Evolutionary conservation across 2,888 invertebrate species (phyloP).

Genomic region (Chloroclystis v-ata): DNA sequence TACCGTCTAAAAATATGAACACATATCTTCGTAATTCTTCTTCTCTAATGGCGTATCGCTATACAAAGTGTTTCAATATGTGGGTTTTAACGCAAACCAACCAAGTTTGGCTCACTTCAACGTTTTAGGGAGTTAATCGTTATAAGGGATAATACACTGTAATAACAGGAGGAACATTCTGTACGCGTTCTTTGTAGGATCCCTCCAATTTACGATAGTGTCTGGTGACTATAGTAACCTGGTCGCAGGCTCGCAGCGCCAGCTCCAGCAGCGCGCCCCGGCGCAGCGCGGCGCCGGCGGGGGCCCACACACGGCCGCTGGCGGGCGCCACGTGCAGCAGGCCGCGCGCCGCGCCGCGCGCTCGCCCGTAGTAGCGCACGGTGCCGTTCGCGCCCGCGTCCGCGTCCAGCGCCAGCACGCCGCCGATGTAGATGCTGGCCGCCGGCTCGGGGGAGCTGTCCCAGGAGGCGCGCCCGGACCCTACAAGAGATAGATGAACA

Average conservation of each 20-base stretch:
- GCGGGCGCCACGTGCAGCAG: conserved; percentile 89
- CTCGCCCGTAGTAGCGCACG: conserved; percentile 83
- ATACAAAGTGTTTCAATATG: no score
- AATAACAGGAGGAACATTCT: no score
- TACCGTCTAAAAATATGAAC: no score
- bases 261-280: conserved; percentile 71
- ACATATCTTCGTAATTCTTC: no score
- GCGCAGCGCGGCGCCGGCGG: conserved; percentile 77
- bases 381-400: conserved; percentile 90
- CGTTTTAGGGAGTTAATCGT: no score
- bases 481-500: conserved; percentile 27
- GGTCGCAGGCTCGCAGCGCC: conserved; percentile 89
- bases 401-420: conserved; percentile 87
- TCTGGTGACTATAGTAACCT: conserved; percentile 49
- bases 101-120: no score
- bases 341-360: conserved; percentile 85
- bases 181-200: no score
- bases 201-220: no score
- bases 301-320: conserved; percentile 89
- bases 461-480: conserved; percentile 46
- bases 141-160: no score
- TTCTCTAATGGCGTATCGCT: no score
- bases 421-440: conserved; percentile 47
- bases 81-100: no score
- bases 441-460: conserved; percentile 38